Evolutionary conservation across 1,140 invertebrate genomes (phyloP).

Genomic region (Sarcophaga peregrina): DNA sequence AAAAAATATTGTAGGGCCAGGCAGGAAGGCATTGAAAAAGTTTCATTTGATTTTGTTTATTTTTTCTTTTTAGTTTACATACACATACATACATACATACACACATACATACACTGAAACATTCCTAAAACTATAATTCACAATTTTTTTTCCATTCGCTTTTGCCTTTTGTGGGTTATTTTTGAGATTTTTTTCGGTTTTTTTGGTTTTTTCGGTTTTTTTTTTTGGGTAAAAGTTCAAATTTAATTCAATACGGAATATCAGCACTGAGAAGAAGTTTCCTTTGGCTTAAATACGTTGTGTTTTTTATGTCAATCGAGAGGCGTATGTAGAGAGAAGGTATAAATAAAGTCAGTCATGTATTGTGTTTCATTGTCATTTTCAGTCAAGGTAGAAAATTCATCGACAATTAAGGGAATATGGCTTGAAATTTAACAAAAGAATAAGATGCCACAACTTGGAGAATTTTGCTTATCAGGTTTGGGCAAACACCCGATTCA

Average conservation of each 20-base stretch:
- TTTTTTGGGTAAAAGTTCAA: conserved; percentile 59
- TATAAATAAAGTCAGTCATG: too few species aligned
- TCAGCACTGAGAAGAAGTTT: conserved; percentile 64
- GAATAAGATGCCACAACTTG: too few species aligned
- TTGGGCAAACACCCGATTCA: too few species aligned
- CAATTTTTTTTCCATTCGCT: neutral
- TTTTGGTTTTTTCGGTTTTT: neutral
- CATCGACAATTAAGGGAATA: too few species aligned
- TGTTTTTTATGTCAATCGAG: too few species aligned
- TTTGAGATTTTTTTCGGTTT: neutral
- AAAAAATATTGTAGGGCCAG: neutral
- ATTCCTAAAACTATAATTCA: neutral
- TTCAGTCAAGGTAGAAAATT: too few species aligned
- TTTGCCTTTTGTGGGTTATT: conserved; percentile 40
- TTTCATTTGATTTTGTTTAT: conserved; percentile 6
- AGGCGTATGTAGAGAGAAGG: too few species aligned
- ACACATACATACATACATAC: neutral
- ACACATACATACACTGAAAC: neutral
- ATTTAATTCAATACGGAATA: conserved; percentile 67
- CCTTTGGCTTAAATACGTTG: conserved; percentile 49
- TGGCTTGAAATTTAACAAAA: too few species aligned
- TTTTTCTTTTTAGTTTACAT: neutral
- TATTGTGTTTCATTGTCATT: too few species aligned
- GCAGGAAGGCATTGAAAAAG: neutral
- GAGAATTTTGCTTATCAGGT: too few species aligned